Conservation (phyloP, 2,797 vertebrate genomes). For the Falco peregrinus region DNA sequence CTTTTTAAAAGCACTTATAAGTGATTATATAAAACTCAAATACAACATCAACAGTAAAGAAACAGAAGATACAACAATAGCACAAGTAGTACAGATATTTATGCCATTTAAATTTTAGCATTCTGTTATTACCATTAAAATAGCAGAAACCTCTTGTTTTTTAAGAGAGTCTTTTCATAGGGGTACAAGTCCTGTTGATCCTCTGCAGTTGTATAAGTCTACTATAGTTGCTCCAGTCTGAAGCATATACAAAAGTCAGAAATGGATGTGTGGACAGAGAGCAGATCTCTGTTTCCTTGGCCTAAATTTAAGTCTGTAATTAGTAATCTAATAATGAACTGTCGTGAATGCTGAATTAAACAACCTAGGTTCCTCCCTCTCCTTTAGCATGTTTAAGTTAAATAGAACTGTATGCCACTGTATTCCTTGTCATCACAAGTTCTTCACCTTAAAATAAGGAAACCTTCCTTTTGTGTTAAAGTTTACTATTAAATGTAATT, state of each 20-base stretch:
- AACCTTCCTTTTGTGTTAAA: not conserved
- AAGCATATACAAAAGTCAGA: not conserved
- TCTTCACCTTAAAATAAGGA: not conserved
- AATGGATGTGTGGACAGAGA: not conserved
- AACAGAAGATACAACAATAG: not conserved
- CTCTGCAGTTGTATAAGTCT: not conserved
- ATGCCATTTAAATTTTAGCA: too few relatives aligned
- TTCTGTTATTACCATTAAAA: not conserved
- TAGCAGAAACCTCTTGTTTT: not conserved
- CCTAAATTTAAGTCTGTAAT: not conserved
- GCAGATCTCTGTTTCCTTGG: not conserved
- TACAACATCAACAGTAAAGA: not conserved
- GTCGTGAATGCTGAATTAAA: not conserved
- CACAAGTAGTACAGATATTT: too few relatives aligned
- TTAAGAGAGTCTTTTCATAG: not conserved
- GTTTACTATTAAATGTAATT: not conserved
- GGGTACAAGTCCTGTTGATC: not conserved
- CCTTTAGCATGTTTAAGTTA: not conserved
- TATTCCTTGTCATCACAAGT: not conserved
- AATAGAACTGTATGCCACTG: not conserved
- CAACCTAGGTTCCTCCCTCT: not conserved
- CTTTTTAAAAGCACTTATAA: not conserved
- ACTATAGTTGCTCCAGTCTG: not conserved
- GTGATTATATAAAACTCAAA: not conserved
- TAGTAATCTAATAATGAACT: not conserved